Evolutionary conservation across 1,140 invertebrate species (phyloP), one percentile per base, ranked within the genome.

Genomic region (Pissodes strobi): DNA sequence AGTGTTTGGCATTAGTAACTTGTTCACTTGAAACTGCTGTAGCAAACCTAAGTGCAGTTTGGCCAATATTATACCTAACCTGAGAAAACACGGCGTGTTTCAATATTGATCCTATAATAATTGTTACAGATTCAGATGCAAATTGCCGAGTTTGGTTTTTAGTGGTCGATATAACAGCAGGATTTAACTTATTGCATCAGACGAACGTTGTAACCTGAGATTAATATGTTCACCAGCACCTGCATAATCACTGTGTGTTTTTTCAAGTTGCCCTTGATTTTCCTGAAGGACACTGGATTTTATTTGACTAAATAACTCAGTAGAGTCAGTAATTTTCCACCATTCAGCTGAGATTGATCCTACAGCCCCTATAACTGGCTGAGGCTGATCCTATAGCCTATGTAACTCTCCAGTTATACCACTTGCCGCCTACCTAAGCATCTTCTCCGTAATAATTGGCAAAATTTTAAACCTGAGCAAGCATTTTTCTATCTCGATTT

Each of bases 301-400:
- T n/a, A 51, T 18, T 39, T 39, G 8, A 5, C 51, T 51, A 3
- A 61, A n/a, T 23, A 51, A 23, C 17, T 61, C 51, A 5, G 34
- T 19, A n/a, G 58, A 61, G 12, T 51, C 58, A 15, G 17, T 25
- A 15, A 60, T 17, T 4, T 25, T 46, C 8, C 58, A 30, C n/a
- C 58, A n/a, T 3, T 46, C 58, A 45, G 58, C 58, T 10, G 58
- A 61, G 23, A 46, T 46, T 39, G 58, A 61, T 0, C 58, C 58
- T 10, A 61, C 46, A 18, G 58, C 58, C 4, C 38, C 58, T 10
- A 46, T 61, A 4, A 61, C 10, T 0, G 58, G n/a, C n/a, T n/a
- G n/a, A n/a, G n/a, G n/a, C n/a, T n/a, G n/a, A n/a, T n/a, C n/a
- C n/a, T n/a, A n/a, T n/a, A n/a, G n/a, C n/a, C n/a, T n/a, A n/a